Conservation (phyloP, 2,888 invertebrate genomes). For the Plebejus anna region DNA sequence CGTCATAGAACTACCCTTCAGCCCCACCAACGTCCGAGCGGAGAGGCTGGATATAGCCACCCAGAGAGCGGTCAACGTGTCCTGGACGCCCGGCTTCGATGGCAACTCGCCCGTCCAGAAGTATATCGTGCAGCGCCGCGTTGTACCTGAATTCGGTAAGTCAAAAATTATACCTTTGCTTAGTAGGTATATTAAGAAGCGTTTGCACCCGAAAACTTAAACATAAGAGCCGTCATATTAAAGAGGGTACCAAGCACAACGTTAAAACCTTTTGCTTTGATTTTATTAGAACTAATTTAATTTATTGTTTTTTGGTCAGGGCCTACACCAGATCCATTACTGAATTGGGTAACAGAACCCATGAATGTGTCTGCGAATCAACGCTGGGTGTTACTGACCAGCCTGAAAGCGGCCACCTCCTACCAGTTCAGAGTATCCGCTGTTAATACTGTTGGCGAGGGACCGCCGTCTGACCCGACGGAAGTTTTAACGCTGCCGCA, state of each 20-base stretch:
- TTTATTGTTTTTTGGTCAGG: constrained; percentile 68
- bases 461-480: constrained; percentile 93
- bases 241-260: too few relatives aligned
- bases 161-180: constrained; percentile 31
- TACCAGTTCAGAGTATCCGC: constrained; percentile 99
- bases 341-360: constrained; percentile 93
- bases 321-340: constrained; percentile 89
- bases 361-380: constrained; percentile 90
- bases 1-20: constrained; percentile 96
- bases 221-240: too few relatives aligned
- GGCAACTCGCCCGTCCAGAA: constrained; percentile 97
- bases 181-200: too few relatives aligned
- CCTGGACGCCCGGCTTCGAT: constrained; percentile 97
- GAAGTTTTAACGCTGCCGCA: constrained; percentile 95
- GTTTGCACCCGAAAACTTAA: too few relatives aligned
- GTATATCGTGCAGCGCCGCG: constrained; percentile 94
- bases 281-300: too few relatives aligned
- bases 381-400: constrained; percentile 89
- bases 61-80: constrained; percentile 91
- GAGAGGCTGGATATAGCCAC: constrained; percentile 82
- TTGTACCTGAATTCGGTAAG: constrained; percentile 92
- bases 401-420: constrained; percentile 94
- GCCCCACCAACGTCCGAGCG: constrained; percentile 93
- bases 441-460: constrained; percentile 97
- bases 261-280: not conserved